Evolutionary conservation across 1,140 invertebrate genomes (phyloP).

Genomic region (Ips nitidus): DNA sequence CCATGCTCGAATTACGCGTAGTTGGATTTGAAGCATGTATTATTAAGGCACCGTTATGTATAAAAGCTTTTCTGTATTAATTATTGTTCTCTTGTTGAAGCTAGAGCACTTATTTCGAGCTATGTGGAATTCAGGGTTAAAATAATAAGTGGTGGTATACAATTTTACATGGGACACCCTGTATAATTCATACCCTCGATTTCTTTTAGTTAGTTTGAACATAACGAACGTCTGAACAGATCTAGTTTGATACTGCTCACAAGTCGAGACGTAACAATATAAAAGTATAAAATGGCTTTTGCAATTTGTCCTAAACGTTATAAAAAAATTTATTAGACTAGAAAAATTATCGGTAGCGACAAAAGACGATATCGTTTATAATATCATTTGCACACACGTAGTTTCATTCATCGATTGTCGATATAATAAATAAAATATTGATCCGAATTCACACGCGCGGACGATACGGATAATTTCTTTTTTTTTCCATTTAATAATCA

Average conservation of each 20-base stretch:
- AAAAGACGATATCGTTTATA: constrained; percentile 22
- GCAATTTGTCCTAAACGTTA: constrained; percentile 26
- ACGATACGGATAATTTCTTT: constrained; percentile 14
- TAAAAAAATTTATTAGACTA: constrained; percentile 28
- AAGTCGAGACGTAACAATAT: constrained; percentile 22
- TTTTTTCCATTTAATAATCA: constrained; percentile 11
- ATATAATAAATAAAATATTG: constrained; percentile 46
- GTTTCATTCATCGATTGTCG: constrained; percentile 46
- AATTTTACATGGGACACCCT: constrained; percentile 28
- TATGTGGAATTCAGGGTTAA: not conserved
- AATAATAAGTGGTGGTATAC: not conserved
- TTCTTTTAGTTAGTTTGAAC: constrained; percentile 1
- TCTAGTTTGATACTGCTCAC: constrained; percentile 24
- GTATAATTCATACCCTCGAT: constrained; percentile 16
- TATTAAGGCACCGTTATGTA: not conserved
- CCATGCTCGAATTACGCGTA: too few species aligned
- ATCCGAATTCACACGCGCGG: constrained; percentile 33
- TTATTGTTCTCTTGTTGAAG: not conserved
- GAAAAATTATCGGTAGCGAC: constrained; percentile 26
- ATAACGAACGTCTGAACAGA: not conserved
- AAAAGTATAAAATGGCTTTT: constrained; percentile 28
- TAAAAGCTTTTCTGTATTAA: constrained; percentile 1
- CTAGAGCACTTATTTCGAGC: not conserved
- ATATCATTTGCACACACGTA: constrained; percentile 34
- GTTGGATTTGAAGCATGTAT: not conserved